Evolutionary conservation across 1,140 invertebrate genomes (phyloP).

Genomic region (Stenopsyche tienmushanensis): DNA sequence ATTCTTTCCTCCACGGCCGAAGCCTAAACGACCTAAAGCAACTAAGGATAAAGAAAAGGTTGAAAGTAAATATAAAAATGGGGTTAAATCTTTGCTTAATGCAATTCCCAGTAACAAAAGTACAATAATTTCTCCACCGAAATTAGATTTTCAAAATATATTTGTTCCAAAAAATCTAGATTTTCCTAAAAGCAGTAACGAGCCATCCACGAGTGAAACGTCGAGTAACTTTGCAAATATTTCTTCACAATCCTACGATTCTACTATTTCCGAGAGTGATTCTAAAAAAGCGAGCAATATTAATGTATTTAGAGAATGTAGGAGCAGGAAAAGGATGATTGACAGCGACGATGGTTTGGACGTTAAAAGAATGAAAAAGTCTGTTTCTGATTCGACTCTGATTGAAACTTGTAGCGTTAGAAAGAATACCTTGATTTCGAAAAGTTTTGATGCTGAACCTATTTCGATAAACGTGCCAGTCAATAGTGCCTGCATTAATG

Average conservation of each 20-base stretch:
- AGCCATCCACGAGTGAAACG: neutral
- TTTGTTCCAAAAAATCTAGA: constrained; percentile 19
- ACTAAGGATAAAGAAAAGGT: constrained; percentile 32
- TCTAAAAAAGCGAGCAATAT: too few relatives aligned
- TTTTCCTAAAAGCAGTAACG: too few relatives aligned
- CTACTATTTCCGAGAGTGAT: neutral
- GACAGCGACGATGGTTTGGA: neutral
- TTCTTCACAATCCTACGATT: too few relatives aligned
- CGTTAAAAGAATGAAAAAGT: neutral
- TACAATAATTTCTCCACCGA: neutral
- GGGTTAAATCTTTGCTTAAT: too few relatives aligned
- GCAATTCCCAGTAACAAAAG: too few relatives aligned
- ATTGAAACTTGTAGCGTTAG: too few relatives aligned
- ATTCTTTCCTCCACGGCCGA: constrained; percentile 64
- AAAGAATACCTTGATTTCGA: too few relatives aligned
- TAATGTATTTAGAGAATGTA: neutral
- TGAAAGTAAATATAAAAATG: neutral
- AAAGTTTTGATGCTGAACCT: too few relatives aligned
- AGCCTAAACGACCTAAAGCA: constrained; percentile 48
- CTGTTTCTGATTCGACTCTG: neutral
- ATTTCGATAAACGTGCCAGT: neutral
- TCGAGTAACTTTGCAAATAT: too few relatives aligned
- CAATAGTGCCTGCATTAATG: neutral
- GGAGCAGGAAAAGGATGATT: neutral
- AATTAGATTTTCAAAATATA: constrained; percentile 34